Conservation (phyloP, 2,888 invertebrate species). For the Folsomia candida region DNA sequence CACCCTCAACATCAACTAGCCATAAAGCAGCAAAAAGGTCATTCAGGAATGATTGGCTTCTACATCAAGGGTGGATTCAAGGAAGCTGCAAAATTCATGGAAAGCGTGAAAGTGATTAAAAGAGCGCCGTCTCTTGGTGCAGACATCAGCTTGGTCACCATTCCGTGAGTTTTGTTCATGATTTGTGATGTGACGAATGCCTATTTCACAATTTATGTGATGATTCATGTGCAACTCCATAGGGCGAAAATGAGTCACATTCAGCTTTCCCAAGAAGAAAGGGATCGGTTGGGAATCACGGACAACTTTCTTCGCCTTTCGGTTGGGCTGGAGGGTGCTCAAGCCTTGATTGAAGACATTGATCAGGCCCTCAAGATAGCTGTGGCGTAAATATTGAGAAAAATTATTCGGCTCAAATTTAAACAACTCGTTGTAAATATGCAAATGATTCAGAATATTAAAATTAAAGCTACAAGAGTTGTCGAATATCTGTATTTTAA, state of each 20-base stretch:
- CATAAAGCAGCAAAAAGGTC: conserved; percentile 75
- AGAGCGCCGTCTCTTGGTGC: conserved; percentile 20
- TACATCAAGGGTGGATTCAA: conserved; percentile 74
- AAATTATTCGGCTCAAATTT: too few species aligned
- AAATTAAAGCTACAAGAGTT: too few species aligned
- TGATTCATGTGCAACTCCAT: background rate
- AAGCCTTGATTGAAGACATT: conserved; percentile 80
- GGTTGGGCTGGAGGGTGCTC: conserved; percentile 81
- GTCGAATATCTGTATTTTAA: too few species aligned
- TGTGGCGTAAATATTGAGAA: conserved; percentile 13
- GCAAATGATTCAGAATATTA: too few species aligned
- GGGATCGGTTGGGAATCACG: conserved; percentile 74
- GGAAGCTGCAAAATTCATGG: conserved; percentile 71
- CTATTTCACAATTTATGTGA: background rate
- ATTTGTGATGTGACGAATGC: background rate
- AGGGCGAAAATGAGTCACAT: conserved; percentile 63
- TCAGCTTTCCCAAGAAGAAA: conserved; percentile 73
- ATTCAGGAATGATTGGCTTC: conserved; percentile 89
- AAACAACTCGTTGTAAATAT: too few species aligned
- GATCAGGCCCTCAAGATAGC: conserved; percentile 68
- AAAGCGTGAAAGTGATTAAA: conserved; percentile 69
- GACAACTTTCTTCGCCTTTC: conserved; percentile 82
- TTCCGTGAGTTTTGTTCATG: conserved; percentile 13
- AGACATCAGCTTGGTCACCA: conserved; percentile 22
- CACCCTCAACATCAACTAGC: conserved; percentile 82